phyloP scores from a whole-genome alignment of 2,888 invertebrate genomes.

The Rhamphomyia laevipes region DNA sequence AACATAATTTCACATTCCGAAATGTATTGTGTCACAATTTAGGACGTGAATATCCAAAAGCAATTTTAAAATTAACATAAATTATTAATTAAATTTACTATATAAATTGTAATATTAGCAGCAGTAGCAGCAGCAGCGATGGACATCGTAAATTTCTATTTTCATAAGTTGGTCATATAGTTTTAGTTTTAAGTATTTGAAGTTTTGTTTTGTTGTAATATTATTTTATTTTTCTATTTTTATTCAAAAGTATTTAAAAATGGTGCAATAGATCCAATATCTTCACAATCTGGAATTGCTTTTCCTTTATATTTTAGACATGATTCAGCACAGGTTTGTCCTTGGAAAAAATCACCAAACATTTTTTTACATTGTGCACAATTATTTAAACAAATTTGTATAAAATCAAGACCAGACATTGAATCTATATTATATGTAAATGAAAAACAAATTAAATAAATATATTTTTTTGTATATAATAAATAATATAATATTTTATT shows the following conservation, averaged over 20 bases:
- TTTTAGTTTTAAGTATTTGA: too few species aligned
- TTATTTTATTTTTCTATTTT: too few species aligned
- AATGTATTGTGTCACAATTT: too few species aligned
- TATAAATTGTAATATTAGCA: too few species aligned
- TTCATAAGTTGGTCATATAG: too few species aligned
- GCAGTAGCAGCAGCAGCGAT: too few species aligned
- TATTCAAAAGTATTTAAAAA: conserved; percentile 47
- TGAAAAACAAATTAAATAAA: conserved; percentile 5
- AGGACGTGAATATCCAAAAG: too few species aligned
- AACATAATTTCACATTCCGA: too few species aligned
- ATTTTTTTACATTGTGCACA: conserved; percentile 85
- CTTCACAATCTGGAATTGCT: conserved; percentile 75
- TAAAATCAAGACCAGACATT: conserved; percentile 41
- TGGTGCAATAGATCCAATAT: conserved; percentile 65
- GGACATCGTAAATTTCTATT: too few species aligned
- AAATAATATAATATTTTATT: conserved; percentile 9
- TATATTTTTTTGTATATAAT: neutral
- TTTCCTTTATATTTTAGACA: conserved; percentile 75
- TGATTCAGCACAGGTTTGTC: conserved; percentile 71
- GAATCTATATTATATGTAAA: conserved; percentile 18
- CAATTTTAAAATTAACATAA: too few species aligned
- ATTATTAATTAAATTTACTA: too few species aligned
- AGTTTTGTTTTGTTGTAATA: too few species aligned
- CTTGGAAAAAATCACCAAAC: conserved; percentile 77
- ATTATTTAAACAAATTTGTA: conserved; percentile 69